These are phyloP conservation scores for Eospalax fontanierii DNA, from an alignment of 2,797 vertebrate genomes.

Conservation along the genomic window DNA sequence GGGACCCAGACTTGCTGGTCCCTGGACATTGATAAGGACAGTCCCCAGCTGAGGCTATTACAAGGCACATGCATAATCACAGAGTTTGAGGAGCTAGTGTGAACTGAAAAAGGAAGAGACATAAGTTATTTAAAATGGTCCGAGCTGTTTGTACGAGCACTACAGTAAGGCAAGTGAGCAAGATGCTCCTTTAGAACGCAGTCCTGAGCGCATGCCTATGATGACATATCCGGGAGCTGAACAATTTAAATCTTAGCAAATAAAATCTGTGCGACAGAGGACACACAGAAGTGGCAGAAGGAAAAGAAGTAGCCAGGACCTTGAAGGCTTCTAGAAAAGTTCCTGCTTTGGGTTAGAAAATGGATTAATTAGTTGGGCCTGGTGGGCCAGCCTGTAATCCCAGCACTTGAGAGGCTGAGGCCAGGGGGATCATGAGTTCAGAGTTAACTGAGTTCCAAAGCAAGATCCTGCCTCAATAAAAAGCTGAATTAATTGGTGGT, in stretches of 20 bases:
- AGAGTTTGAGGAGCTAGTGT: background rate
- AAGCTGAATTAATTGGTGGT: background rate
- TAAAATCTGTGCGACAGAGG: background rate
- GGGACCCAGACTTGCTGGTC: background rate
- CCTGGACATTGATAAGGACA: background rate
- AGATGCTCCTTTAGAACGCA: background rate
- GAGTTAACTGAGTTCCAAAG: background rate
- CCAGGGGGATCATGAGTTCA: background rate
- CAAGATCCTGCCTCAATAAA: background rate
- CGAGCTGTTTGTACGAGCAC: background rate
- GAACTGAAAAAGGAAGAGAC: background rate
- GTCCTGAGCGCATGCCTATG: background rate
- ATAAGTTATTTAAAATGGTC: background rate
- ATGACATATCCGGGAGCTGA: background rate
- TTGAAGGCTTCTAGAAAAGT: background rate
- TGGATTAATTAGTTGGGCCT: background rate
- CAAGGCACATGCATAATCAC: background rate
- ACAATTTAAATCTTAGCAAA: background rate
- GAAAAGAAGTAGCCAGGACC: background rate
- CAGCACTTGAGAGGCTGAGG: background rate
- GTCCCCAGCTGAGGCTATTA: rapidly evolving
- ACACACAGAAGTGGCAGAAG: background rate
- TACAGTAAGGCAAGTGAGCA: background rate
- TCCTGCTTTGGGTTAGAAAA: conserved; percentile 14
- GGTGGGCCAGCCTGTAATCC: no score